phyloP scores from a whole-genome alignment of 2,797 vertebrate genomes.

The Rhinophrynus dorsalis region DNA sequence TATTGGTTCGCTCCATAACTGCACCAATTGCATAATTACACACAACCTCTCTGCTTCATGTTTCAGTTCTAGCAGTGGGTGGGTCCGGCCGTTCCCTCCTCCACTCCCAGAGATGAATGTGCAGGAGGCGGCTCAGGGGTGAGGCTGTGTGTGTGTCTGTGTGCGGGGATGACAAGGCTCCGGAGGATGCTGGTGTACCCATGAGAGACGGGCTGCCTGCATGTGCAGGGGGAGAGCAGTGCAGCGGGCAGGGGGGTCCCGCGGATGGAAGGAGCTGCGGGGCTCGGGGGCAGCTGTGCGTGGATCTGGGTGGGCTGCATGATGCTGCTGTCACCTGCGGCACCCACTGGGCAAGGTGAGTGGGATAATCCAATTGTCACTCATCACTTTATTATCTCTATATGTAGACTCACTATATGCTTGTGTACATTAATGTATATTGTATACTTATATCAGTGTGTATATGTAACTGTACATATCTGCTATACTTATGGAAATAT shows the following conservation, averaged over 20 bases:
- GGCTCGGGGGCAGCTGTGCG: conserved; percentile 11
- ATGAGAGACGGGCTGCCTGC: background rate
- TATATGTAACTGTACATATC: background rate
- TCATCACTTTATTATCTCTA: too few relatives aligned
- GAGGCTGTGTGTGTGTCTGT: background rate
- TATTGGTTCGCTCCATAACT: too few relatives aligned
- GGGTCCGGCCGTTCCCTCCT: background rate
- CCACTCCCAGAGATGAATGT: too few relatives aligned
- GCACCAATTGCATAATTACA: too few relatives aligned
- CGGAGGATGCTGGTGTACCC: background rate
- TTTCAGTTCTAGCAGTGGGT: background rate
- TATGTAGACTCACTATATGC: too few relatives aligned
- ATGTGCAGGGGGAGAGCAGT: background rate
- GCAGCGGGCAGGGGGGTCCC: conserved; percentile 11
- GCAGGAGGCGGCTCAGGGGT: conserved; percentile 13
- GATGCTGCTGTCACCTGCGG: conserved; percentile 13
- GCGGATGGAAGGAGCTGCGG: conserved; percentile 3
- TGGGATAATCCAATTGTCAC: too few relatives aligned
- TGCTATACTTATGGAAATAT: background rate
- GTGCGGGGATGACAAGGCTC: background rate
- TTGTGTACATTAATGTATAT: background rate
- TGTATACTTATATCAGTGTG: background rate
- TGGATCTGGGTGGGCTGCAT: background rate
- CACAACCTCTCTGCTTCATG: too few relatives aligned
- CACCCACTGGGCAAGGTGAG: background rate